Evolutionary conservation across 2,797 vertebrate genomes (phyloP).

Genomic region (Bradypodion pumilum): DNA sequence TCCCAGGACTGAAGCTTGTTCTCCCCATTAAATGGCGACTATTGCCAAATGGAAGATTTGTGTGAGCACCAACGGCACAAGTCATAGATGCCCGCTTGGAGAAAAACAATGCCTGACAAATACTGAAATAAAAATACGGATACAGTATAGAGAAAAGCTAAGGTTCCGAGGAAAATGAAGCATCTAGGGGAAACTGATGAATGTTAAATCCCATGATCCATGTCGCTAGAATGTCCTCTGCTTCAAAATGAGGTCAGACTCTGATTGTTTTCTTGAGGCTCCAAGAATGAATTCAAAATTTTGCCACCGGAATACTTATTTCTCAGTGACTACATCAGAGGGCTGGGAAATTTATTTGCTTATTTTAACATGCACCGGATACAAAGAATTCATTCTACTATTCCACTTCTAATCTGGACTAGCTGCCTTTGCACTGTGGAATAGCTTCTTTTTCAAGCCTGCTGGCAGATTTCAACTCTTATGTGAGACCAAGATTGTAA

Average conservation of each 20-base stretch:
- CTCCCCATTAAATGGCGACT: neutral
- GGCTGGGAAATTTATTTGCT: too few relatives aligned
- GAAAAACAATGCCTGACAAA: conserved; percentile 11
- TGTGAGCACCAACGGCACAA: neutral
- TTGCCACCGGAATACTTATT: too few relatives aligned
- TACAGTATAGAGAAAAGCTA: neutral
- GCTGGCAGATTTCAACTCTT: too few relatives aligned
- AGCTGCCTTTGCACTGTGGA: too few relatives aligned
- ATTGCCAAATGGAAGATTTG: conserved; percentile 14
- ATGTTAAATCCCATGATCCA: neutral
- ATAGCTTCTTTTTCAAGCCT: too few relatives aligned
- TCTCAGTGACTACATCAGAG: neutral
- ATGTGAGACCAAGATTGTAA: too few relatives aligned
- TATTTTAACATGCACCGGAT: neutral
- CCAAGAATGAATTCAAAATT: neutral
- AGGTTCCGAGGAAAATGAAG: neutral
- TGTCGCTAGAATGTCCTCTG: neutral
- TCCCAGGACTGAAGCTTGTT: neutral
- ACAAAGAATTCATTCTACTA: too few relatives aligned
- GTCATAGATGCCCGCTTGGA: neutral
- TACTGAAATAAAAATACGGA: neutral
- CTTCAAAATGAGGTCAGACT: neutral
- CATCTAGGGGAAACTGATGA: neutral
- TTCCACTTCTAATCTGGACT: too few relatives aligned
- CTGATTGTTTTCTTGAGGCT: neutral